These are phyloP conservation scores for Amblyopsis rosae DNA, from an alignment of 2,113 vertebrate species.

Conservation along the genomic window DNA sequence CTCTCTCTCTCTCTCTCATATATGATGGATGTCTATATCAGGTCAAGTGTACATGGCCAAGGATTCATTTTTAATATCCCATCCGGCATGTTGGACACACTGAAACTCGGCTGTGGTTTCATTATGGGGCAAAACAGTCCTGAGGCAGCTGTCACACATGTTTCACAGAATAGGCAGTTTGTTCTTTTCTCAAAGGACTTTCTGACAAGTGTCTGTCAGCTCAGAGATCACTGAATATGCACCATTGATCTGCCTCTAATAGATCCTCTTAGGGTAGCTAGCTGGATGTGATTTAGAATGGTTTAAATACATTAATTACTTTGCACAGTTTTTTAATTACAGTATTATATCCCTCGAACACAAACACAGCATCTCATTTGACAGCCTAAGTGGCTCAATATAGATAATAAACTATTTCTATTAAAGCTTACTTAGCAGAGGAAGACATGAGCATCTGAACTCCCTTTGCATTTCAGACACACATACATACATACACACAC, in stretches of 20 bases:
- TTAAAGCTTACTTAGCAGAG: slow-evolving; percentile 31
- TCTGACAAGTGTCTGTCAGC: too few relatives aligned
- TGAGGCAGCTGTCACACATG: too few relatives aligned
- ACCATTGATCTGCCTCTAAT: too few relatives aligned
- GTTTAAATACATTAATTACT: background rate
- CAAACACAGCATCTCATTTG: slow-evolving; percentile 21
- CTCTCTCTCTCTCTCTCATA: background rate
- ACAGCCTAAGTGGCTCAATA: background rate
- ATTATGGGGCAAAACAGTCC: too few relatives aligned
- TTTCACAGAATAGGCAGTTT: too few relatives aligned
- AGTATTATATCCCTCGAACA: background rate
- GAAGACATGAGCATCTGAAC: slow-evolving; percentile 32
- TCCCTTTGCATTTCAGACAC: slow-evolving; percentile 33
- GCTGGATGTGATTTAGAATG: background rate
- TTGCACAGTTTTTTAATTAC: background rate
- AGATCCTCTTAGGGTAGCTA: background rate
- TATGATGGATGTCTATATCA: background rate
- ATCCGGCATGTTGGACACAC: too few relatives aligned
- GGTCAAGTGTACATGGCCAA: slow-evolving; percentile 33
- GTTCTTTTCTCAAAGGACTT: too few relatives aligned
- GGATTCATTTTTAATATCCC: slow-evolving; percentile 33
- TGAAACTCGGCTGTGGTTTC: too few relatives aligned
- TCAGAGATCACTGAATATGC: too few relatives aligned
- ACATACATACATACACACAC: slow-evolving; percentile 4
- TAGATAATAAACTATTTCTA: slow-evolving; percentile 12